A percentile compares a stretch with the other conserved stretches of the same genome.
phyloP scores from a whole-genome alignment of 2,113 vertebrate genomes.

The Murina feae region DNA sequence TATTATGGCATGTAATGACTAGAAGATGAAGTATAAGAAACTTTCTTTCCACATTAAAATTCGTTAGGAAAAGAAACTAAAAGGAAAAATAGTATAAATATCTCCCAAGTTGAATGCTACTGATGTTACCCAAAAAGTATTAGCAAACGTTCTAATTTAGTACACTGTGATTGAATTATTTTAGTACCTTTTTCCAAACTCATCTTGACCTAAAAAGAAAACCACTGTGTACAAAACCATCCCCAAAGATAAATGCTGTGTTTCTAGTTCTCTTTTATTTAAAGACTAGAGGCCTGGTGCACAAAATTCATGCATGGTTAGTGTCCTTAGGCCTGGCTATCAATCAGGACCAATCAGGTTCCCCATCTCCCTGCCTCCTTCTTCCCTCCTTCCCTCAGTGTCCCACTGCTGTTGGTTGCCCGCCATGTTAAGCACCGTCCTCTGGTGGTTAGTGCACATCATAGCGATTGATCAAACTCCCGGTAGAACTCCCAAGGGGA shows the following conservation, averaged over 20 bases:
- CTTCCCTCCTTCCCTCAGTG: too few species aligned
- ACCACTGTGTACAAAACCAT: neutral
- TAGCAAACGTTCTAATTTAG: neutral
- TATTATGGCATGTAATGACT: neutral
- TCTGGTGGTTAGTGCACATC: too few species aligned
- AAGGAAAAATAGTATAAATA: neutral
- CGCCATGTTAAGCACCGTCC: too few species aligned
- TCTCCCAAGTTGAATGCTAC: neutral
- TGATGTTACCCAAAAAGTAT: neutral
- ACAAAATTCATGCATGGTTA: too few species aligned
- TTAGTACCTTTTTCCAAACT: neutral
- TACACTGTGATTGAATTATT: neutral
- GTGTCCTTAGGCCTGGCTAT: too few species aligned
- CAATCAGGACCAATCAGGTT: too few species aligned
- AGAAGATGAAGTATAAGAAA: slow-evolving; percentile 23
- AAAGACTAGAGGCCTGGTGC: neutral
- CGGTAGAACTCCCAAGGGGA: too few species aligned
- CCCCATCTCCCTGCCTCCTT: too few species aligned
- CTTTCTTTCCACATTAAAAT: slow-evolving; percentile 25
- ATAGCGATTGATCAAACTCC: too few species aligned
- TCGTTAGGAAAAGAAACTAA: slow-evolving; percentile 16
- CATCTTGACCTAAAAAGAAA: neutral
- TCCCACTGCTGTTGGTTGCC: too few species aligned
- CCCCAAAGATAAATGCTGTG: neutral
- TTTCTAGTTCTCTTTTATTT: neutral